Evolutionary conservation across 2,888 invertebrate genomes (phyloP), one percentile per base, ranked within the genome.

Genomic region (Geophilus truncorum): DNA sequence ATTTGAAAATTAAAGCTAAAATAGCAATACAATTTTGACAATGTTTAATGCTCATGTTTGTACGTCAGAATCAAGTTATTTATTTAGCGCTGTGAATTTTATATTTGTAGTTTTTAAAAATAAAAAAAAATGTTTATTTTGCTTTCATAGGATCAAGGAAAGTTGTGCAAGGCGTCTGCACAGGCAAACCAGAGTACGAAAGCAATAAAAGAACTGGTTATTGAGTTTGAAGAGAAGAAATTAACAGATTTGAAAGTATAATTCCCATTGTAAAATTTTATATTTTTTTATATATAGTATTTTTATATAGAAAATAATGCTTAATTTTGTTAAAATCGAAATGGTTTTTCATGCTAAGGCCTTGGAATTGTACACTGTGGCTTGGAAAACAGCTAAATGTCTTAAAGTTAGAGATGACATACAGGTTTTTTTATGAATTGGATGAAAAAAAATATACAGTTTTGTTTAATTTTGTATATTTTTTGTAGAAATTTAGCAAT

Each of bases 311-410:
- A 78, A 78, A n/a, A 2, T 78, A 18, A 23, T 78, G 34, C 36
- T 36, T 18, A 36, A 30, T 18, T 78, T 78, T 78, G 78, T 78
- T 1, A 78, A 78, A 78, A 78, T 34, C n/a, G 78, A 78, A 78
- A 78, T 78, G 78, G 36, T 36, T 7, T 78, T 78, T 78, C 78
- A 78, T 78, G 78, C 78, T n/a, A 78, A 78, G 21, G 78, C 78
- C 18, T 78, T 78, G 34, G 78, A 78, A 23, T 36, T 78, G 12
- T 78, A 78, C 34, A 23, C 78, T n/a, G 18, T 15, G 1, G 78
- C 78, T 10, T 78, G 78, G 78, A 23, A 12, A 18, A 12, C 40
- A 9, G 40, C 40, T 1, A 36, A 23, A 23, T 15, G 23, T 32
- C 30, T 78, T 2, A 34, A 78, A n/a, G 18, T 32, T 15, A 32